A percentile compares a stretch with the other conserved stretches of the same genome.
phyloP scores from a whole-genome alignment of 2,797 vertebrate genomes.

The Halcyon chelicuti region DNA sequence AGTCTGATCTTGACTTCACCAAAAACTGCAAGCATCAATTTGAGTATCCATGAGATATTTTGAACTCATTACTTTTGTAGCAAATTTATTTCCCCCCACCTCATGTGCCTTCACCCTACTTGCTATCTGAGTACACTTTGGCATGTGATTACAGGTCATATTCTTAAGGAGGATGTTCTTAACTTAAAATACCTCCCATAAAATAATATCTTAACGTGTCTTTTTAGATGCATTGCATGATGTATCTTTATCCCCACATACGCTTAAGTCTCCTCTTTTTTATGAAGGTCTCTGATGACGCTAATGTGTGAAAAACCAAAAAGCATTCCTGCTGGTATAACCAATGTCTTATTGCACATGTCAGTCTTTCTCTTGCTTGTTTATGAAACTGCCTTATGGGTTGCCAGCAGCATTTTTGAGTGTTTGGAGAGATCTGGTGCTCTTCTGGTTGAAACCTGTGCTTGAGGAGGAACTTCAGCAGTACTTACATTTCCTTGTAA shows the following conservation, averaged over 20 bases:
- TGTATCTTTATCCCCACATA: not conserved
- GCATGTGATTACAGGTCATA: not conserved
- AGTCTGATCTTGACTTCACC: not conserved
- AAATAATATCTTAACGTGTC: not conserved
- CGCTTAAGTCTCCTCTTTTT: not conserved
- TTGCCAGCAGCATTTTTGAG: not conserved
- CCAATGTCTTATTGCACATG: not conserved
- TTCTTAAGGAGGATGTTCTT: not conserved
- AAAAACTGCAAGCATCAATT: not conserved
- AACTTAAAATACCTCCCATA: not conserved
- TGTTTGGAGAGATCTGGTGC: not conserved
- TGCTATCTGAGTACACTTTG: not conserved
- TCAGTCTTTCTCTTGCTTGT: not conserved
- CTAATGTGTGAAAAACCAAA: not conserved
- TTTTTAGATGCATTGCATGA: not conserved
- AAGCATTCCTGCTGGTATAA: not conserved
- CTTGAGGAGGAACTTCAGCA: not conserved
- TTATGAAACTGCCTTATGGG: not conserved
- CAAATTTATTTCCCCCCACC: not conserved
- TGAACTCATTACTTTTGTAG: not conserved
- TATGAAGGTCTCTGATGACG: not conserved
- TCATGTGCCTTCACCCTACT: not conserved
- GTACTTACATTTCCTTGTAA: not conserved
- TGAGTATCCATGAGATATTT: not conserved
- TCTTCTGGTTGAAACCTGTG: not conserved